These are phyloP conservation scores for Clarias pachynema DNA, from an alignment of 2,797 vertebrate genomes.

Conservation along the genomic window DNA sequence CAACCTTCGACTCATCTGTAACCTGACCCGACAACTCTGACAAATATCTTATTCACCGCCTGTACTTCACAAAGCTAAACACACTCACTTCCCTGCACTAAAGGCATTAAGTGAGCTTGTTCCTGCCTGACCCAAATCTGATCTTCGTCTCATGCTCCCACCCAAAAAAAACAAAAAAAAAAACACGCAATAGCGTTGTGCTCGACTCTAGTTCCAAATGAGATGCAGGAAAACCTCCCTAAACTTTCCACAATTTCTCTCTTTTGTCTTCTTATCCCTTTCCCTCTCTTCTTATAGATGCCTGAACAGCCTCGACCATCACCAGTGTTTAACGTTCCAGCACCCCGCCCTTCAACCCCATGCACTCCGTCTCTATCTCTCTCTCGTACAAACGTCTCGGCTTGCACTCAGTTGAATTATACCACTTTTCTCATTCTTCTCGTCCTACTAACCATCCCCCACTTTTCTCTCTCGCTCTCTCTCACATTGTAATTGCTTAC, in stretches of 20 bases:
- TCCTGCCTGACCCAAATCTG: constrained; percentile 58
- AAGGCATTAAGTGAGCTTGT: constrained; percentile 29
- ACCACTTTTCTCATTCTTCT: constrained; percentile 34
- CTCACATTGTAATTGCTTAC: constrained; percentile 73
- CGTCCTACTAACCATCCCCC: constrained; percentile 27
- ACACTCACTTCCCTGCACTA: constrained; percentile 1
- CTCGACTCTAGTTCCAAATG: constrained; percentile 18
- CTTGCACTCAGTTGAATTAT: constrained; percentile 26
- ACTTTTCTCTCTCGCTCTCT: constrained; percentile 49
- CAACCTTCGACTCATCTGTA: neutral
- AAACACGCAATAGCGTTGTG: neutral
- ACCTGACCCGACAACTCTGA: constrained; percentile 3
- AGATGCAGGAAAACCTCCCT: constrained; percentile 38
- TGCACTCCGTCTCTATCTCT: constrained; percentile 17
- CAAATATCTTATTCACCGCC: constrained; percentile 14
- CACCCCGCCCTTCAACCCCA: constrained; percentile 15
- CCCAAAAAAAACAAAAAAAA: constrained; percentile 37
- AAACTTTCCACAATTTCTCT: constrained; percentile 43
- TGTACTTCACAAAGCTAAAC: neutral
- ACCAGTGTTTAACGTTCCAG: constrained; percentile 28
- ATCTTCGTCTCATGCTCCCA: constrained; percentile 49
- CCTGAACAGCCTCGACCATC: constrained; percentile 14
- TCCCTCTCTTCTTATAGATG: constrained; percentile 10
- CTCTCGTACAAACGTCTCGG: constrained; percentile 24
- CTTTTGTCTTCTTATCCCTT: constrained; percentile 2